Evolutionary conservation across 2,797 vertebrate genomes (phyloP).

Genomic region (Tapera naevia): DNA sequence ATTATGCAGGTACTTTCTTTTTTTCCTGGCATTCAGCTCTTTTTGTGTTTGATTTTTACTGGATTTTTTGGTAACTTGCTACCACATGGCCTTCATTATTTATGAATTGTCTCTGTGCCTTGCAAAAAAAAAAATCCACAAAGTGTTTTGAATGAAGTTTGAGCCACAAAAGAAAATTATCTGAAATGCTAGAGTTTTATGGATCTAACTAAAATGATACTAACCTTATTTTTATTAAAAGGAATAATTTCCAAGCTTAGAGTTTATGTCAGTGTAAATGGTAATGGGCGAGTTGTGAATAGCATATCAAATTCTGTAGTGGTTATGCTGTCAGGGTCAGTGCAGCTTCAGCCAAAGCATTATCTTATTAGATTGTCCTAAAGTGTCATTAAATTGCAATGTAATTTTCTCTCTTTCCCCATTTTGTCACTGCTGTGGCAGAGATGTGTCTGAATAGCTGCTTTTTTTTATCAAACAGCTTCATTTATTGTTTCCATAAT

Average conservation of each 20-base stretch:
- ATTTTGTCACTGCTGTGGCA: not conserved
- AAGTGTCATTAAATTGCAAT: not conserved
- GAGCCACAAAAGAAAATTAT: not conserved
- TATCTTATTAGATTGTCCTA: not conserved
- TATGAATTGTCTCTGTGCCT: not conserved
- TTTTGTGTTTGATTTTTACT: not conserved
- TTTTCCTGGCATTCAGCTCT: not conserved
- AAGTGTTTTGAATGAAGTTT: not conserved
- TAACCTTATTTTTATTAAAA: not conserved
- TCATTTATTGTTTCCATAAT: not conserved
- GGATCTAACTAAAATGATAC: not conserved
- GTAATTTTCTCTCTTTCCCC: conserved; percentile 1
- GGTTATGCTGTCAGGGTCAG: not conserved
- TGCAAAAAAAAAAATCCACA: fast-evolving
- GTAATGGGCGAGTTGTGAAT: not conserved
- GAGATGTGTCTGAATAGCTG: not conserved
- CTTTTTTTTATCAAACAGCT: not conserved
- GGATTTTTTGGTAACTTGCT: not conserved
- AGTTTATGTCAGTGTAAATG: not conserved
- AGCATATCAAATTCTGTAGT: not conserved
- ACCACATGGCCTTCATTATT: not conserved
- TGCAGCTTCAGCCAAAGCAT: not conserved
- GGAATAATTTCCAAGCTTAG: not conserved
- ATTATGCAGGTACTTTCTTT: not conserved
- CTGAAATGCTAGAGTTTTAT: not conserved